Percentiles rank a stretch among this genome's conserved stretches.
Conservation (phyloP, 1,140 invertebrate species). For the Aculops lycopersici region DNA sequence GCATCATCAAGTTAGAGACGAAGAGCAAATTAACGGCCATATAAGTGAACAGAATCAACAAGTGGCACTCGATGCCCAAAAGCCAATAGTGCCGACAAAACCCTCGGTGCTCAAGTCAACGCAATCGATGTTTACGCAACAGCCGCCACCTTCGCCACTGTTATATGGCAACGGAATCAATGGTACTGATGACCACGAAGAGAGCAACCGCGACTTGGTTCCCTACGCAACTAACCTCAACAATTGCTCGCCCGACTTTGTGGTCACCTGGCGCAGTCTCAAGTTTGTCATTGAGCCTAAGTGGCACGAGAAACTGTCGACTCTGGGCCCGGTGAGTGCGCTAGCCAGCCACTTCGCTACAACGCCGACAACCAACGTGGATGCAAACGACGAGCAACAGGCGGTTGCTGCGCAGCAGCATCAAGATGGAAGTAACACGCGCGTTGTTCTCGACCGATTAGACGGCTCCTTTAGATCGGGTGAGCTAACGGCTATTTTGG, state of each 20-base stretch:
- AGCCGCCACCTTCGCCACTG: not conserved
- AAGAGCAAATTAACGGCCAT: too few species aligned
- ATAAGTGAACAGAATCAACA: too few species aligned
- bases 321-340: not conserved
- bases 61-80: too few species aligned
- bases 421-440: too few species aligned
- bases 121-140: not conserved
- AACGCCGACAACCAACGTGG: not conserved
- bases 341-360: not conserved
- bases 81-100: not conserved
- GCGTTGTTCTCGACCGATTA: not conserved
- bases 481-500: conserved; percentile 6
- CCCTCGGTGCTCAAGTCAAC: not conserved
- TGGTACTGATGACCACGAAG: not conserved
- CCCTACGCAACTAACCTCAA: not conserved
- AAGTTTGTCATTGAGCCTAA: not conserved
- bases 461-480: conserved; percentile 1
- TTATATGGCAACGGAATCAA: not conserved
- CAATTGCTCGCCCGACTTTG: not conserved
- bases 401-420: too few species aligned
- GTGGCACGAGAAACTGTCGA: not conserved
- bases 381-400: not conserved
- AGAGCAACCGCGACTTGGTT: not conserved
- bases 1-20: not conserved
- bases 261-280: not conserved